Evolutionary conservation across 2,797 vertebrate genomes (phyloP).

Genomic region (Catharus ustulatus): DNA sequence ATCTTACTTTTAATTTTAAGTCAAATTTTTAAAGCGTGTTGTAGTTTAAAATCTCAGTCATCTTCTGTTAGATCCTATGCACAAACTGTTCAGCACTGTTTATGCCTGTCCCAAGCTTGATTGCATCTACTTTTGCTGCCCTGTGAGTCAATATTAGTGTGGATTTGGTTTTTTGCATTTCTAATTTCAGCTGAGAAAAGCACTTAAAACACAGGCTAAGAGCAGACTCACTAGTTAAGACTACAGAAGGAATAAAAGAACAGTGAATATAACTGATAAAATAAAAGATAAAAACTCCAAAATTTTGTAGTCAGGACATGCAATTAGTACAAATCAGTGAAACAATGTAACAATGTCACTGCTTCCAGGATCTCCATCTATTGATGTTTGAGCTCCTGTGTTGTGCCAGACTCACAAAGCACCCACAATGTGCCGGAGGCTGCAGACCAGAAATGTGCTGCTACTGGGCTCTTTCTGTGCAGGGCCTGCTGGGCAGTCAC

Average conservation of each 20-base stretch:
- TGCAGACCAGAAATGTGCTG: not conserved
- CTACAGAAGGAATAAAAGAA: not conserved
- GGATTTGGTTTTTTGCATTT: accelerated
- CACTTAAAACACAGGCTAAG: not conserved
- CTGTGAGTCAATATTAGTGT: not conserved
- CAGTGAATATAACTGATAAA: not conserved
- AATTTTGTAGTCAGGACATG: not conserved
- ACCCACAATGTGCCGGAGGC: not conserved
- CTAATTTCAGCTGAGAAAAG: not conserved
- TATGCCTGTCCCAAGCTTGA: not conserved
- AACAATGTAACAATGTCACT: not conserved
- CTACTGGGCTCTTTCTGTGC: not conserved
- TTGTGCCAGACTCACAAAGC: not conserved
- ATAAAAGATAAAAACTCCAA: not conserved
- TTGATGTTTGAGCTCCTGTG: not conserved
- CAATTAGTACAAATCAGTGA: not conserved
- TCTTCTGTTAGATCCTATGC: not conserved
- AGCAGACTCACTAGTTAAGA: not conserved
- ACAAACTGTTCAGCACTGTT: not conserved
- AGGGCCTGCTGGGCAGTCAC: not conserved
- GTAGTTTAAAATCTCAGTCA: not conserved
- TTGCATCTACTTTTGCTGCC: not conserved
- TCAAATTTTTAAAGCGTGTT: not conserved
- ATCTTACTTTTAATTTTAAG: not conserved
- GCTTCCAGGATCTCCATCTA: not conserved